A percentile compares a stretch with the other conserved stretches of the same genome.
These are phyloP conservation scores for Syngnathus acus DNA, from an alignment of 2,797 vertebrate species.

Conservation along the genomic window DNA sequence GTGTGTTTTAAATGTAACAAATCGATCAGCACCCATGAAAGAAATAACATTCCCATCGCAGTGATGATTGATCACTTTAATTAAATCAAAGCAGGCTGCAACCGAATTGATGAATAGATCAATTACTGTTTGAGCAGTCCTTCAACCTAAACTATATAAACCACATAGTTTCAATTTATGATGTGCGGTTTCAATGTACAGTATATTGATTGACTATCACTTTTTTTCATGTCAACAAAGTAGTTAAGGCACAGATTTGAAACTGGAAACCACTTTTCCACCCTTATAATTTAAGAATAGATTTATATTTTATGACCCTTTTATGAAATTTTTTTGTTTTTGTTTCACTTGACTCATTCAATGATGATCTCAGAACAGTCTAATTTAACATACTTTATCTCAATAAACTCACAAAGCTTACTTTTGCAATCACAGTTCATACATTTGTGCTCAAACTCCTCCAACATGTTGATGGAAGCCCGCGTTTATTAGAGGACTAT, in stretches of 20 bases:
- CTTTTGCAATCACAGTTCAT: background rate
- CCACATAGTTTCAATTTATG: background rate
- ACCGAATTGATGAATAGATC: slow-evolving; percentile 12
- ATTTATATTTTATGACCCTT: no score
- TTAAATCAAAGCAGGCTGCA: slow-evolving; percentile 27
- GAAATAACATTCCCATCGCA: background rate
- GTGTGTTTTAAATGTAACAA: slow-evolving; percentile 22
- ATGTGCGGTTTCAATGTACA: background rate
- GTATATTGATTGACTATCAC: background rate
- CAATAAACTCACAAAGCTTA: slow-evolving; percentile 3
- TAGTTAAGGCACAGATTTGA: background rate
- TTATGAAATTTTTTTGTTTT: background rate
- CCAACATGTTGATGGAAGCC: slow-evolving; percentile 22
- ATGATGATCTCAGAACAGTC: background rate
- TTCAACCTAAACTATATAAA: background rate
- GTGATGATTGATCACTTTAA: slow-evolving; percentile 9
- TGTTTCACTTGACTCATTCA: background rate
- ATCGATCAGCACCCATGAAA: slow-evolving; percentile 25
- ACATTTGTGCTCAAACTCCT: background rate
- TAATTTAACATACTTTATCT: background rate
- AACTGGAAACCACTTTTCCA: background rate
- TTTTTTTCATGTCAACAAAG: background rate
- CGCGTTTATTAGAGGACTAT: slow-evolving; percentile 39
- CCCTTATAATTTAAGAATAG: no score
- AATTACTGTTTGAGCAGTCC: slow-evolving; percentile 17